Base-by-base conservation (phyloP, 2,888 invertebrate genomes). In the Xanthorhoe spadicearia region DNA sequence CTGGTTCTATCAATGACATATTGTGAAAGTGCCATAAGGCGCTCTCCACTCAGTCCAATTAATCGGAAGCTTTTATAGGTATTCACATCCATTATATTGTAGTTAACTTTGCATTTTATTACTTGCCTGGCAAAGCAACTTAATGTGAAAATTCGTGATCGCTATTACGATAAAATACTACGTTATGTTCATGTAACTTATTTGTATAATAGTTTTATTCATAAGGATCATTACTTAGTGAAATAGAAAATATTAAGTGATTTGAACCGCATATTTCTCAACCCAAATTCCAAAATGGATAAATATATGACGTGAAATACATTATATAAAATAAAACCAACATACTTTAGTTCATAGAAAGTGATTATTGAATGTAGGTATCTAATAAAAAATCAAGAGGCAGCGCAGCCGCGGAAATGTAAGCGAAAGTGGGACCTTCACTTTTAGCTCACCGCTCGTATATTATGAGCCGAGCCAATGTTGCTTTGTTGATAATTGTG, bases 381-480 rank as follows among this genome's bases (percentile, higher is more conserved):
- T 71, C 71, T 74, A 70, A 73, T 73, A 71, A 77, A 77, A 79
- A 74, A 72, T 75, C 74, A 66, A 70, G 70, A 67, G 75, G 61
- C 64, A 61, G 48, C 60, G 52, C 75, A 72, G 72, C 62, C 56
- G 69, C 79, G 76, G 79, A 76, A 80, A 72, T 73, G 76, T 70
- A 74, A 83, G 86, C 87, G 88, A 88, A 88, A 88, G 88, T 82
- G 72, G 73, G 80, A 82, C 88, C 83, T 87, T 88, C 88, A 88
- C 88, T 88, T 86, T 88, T 81, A 77, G 80, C 76, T 77, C 63
- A 66, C 61, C 49, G 38, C 53, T 66, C 52, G 51, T 57, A 61
- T 48, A 55, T 57, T 51, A 23, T 19, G 38, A 18, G 23, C 53
- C 52, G 53, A 58, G 32, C 38, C 19, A 51, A 35, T 56, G 43